Conservation (phyloP, 2,113 vertebrate genomes). For the Rattus rattus region DNA sequence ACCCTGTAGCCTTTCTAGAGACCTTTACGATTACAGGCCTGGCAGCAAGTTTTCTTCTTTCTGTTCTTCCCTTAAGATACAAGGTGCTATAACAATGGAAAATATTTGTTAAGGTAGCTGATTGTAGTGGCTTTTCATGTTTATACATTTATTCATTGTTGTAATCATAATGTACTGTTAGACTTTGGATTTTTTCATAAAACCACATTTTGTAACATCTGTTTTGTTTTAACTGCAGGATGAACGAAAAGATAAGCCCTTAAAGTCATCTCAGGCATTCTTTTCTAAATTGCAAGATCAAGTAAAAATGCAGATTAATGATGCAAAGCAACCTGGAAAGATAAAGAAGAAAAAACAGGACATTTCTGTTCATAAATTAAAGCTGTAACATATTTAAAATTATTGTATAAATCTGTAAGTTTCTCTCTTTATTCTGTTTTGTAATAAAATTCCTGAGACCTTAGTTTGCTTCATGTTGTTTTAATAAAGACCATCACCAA, state of each 20-base stretch:
- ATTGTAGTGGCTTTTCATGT: background rate
- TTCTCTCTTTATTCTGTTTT: constrained; percentile 50
- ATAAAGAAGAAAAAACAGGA: constrained; percentile 90
- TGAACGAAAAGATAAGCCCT: constrained; percentile 95
- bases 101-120: background rate
- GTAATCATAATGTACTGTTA: background rate
- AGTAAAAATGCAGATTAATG: constrained; percentile 95
- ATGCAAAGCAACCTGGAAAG: constrained; percentile 87
- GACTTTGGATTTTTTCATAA: background rate
- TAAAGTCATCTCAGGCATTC: constrained; percentile 96
- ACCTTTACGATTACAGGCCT: background rate
- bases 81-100: background rate
- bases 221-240: constrained; percentile 87
- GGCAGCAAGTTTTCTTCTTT: background rate
- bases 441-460: constrained; percentile 56
- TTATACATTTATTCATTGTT: background rate
- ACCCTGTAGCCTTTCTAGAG: background rate
- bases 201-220: background rate
- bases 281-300: constrained; percentile 98
- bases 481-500: background rate
- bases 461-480: background rate
- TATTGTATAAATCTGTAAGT: constrained; percentile 64
- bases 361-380: constrained; percentile 93
- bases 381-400: constrained; percentile 87
- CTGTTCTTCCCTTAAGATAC: background rate